These are phyloP conservation scores for Setophaga kirtlandii DNA, from an alignment of 2,113 vertebrate species.

Conservation along the genomic window DNA sequence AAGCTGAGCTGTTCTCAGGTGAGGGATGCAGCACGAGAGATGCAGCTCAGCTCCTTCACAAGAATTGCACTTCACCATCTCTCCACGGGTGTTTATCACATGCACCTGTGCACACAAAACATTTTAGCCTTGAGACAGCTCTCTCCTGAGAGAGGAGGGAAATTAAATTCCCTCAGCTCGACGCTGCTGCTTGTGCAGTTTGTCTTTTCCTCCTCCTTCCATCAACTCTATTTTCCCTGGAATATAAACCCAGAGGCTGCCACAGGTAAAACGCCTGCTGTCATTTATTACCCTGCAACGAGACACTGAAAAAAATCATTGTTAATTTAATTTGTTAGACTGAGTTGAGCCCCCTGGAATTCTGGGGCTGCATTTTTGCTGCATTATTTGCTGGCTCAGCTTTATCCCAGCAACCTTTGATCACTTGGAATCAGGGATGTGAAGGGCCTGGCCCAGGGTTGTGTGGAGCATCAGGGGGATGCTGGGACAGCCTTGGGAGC, in stretches of 20 bases:
- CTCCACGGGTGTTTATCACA: not conserved
- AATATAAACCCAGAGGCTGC: not conserved
- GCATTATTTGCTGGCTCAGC: not conserved
- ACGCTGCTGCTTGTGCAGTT: not conserved
- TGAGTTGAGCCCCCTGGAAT: not conserved
- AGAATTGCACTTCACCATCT: not conserved
- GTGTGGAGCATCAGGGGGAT: not conserved
- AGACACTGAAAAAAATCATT: not conserved
- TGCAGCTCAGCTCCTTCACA: not conserved
- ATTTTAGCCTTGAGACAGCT: constrained; percentile 22
- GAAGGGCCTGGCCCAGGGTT: not conserved
- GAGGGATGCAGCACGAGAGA: not conserved
- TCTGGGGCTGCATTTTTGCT: not conserved
- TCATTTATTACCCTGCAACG: not conserved
- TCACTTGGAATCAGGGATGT: not conserved
- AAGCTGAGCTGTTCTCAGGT: not conserved
- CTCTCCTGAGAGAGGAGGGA: not conserved
- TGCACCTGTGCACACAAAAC: not conserved
- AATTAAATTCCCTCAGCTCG: not conserved
- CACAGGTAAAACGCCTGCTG: not conserved
- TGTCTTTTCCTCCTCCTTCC: not conserved
- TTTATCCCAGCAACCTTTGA: not conserved
- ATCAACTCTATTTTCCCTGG: not conserved
- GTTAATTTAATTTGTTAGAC: not conserved
- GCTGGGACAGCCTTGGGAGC: not conserved